Conservation (phyloP, 2,888 invertebrate genomes). For the Andricus quercusramuli region DNA sequence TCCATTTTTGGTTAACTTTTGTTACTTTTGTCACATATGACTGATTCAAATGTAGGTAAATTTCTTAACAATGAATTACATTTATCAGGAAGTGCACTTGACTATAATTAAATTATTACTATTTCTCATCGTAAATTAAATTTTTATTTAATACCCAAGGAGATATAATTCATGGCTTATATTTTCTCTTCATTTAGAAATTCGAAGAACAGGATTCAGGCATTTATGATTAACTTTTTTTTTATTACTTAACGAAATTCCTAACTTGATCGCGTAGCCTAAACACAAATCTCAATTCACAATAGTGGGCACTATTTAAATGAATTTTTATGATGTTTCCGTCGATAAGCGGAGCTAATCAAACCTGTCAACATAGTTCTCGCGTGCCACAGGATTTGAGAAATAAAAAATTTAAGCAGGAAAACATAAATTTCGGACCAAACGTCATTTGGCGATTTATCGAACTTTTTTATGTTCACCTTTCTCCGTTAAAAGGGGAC, state of each 20-base stretch:
- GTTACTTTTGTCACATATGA: no score
- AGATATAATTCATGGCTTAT: not conserved
- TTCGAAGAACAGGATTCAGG: not conserved
- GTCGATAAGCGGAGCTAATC: constrained; percentile 15
- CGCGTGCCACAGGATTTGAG: not conserved
- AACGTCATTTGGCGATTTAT: not conserved
- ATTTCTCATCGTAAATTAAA: no score
- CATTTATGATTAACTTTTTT: not conserved
- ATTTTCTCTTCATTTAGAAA: not conserved
- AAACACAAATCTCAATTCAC: constrained; percentile 6
- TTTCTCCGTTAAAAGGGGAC: not conserved
- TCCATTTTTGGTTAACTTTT: no score
- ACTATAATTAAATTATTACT: no score
- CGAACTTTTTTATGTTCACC: not conserved
- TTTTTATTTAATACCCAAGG: no score
- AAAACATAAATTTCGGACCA: not conserved
- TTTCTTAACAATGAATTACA: no score
- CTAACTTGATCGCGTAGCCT: not conserved
- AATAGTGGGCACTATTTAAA: not conserved
- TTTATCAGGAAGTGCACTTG: no score
- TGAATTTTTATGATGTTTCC: not conserved
- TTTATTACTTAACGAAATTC: not conserved
- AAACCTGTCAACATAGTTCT: constrained; percentile 21
- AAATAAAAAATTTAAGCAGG: constrained; percentile 1
- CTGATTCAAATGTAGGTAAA: no score